Evolutionary conservation across 1,140 invertebrate genomes (phyloP).

Genomic region (Bombyx mandarina): DNA sequence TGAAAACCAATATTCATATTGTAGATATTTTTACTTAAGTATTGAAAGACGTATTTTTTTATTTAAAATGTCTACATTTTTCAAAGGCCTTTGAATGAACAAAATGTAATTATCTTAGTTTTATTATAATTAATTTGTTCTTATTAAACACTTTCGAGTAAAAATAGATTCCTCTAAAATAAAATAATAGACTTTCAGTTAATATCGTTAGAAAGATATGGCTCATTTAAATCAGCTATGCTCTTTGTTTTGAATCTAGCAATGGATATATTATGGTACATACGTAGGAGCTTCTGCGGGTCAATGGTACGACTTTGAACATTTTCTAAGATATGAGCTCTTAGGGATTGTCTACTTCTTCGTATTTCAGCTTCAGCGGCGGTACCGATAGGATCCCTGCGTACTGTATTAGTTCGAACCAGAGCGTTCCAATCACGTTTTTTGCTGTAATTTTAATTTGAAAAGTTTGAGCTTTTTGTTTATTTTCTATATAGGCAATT

Average conservation of each 20-base stretch:
- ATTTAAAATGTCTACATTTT: background rate
- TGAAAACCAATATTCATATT: slow-evolving; percentile 24
- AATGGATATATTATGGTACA: slow-evolving; percentile 6
- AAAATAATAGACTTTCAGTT: background rate
- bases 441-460: slow-evolving; percentile 53
- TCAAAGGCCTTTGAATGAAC: background rate
- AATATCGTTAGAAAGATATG: too few relatives aligned
- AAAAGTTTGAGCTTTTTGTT: background rate
- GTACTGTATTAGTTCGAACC: slow-evolving; percentile 79
- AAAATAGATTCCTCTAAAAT: background rate
- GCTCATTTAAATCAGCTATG: too few relatives aligned
- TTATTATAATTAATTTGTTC: background rate
- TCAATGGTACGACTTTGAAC: slow-evolving; percentile 76
- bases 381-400: slow-evolving; percentile 83
- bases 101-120: too few relatives aligned
- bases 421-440: slow-evolving; percentile 90
- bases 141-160: background rate
- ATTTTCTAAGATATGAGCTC: slow-evolving; percentile 75
- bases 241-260: too few relatives aligned
- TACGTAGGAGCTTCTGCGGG: slow-evolving; percentile 78
- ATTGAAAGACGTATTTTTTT: slow-evolving; percentile 4
- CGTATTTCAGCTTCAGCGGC: slow-evolving; percentile 75
- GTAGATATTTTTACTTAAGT: too few relatives aligned
- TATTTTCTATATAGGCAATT: slow-evolving; percentile 1
- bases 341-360: slow-evolving; percentile 78